phyloP scores from a whole-genome alignment of 2,888 invertebrate species.

The Xanthia icteritia region DNA sequence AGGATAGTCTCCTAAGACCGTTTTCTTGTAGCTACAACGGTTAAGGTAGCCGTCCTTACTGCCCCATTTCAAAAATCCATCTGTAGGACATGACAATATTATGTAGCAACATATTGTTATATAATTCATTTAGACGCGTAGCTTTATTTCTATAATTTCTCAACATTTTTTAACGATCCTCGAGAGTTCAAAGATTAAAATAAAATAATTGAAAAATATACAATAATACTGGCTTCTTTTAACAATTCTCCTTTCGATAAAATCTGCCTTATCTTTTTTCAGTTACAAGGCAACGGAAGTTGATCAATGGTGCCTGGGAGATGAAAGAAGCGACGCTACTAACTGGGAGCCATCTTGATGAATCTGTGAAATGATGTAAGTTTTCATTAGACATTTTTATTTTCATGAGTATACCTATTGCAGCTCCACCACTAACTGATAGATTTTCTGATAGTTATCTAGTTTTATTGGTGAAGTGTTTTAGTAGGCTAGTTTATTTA shows the following conservation, averaged over 20 bases:
- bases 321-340: not conserved
- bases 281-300: not conserved
- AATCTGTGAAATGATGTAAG: slow-evolving; percentile 6
- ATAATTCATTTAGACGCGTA: not conserved
- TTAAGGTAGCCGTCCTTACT: no score
- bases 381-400: not conserved
- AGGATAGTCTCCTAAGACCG: no score
- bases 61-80: no score
- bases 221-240: not conserved
- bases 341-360: not conserved
- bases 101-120: not conserved
- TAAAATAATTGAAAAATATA: no score
- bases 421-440: not conserved
- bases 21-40: no score
- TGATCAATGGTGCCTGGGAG: not conserved
- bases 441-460: not conserved
- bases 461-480: not conserved
- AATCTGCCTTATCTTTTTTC: not conserved
- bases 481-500: no score
- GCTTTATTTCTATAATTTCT: not conserved
- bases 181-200: not conserved
- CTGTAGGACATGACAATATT: no score
- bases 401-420: not conserved
- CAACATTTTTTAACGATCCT: not conserved
- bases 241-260: not conserved